These are phyloP conservation scores for Aptenodytes patagonicus DNA, from an alignment of 2,113 vertebrate genomes.

Conservation along the genomic window DNA sequence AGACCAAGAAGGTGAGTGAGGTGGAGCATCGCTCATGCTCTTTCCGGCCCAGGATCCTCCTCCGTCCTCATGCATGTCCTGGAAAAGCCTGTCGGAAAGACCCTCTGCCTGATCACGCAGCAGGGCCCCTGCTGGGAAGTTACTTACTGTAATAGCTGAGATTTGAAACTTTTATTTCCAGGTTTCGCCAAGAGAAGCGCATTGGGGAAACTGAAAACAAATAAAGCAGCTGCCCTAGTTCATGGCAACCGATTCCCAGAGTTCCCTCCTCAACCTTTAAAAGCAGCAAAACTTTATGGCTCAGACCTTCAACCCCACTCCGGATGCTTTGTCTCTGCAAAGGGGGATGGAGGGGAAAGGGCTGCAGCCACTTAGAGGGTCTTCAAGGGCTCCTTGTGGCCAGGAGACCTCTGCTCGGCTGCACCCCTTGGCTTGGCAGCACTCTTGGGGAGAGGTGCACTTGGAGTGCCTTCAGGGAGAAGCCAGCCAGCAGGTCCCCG, in stretches of 20 bases:
- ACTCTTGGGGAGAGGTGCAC: neutral
- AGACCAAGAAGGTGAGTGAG: neutral
- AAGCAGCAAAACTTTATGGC: neutral
- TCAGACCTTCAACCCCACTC: neutral
- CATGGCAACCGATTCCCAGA: neutral
- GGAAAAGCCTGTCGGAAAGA: neutral
- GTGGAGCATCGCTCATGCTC: neutral
- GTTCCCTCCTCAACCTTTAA: neutral
- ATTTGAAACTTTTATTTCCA: neutral
- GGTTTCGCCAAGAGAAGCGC: neutral
- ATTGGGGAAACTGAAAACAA: neutral
- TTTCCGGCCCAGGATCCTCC: neutral
- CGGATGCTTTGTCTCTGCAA: neutral
- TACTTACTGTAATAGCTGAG: neutral
- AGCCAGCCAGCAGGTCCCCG: accelerated
- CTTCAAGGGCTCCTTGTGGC: neutral
- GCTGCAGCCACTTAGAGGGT: neutral
- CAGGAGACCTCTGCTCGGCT: neutral
- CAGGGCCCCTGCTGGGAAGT: neutral
- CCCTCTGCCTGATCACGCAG: neutral
- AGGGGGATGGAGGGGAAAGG: neutral
- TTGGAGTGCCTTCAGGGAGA: neutral
- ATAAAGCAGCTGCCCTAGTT: neutral
- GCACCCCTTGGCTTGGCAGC: neutral
- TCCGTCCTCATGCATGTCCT: neutral